phyloP scores from a whole-genome alignment of 30 jellyfish, hydroid and myxozoan species.

The Pelagia noctiluca region DNA sequence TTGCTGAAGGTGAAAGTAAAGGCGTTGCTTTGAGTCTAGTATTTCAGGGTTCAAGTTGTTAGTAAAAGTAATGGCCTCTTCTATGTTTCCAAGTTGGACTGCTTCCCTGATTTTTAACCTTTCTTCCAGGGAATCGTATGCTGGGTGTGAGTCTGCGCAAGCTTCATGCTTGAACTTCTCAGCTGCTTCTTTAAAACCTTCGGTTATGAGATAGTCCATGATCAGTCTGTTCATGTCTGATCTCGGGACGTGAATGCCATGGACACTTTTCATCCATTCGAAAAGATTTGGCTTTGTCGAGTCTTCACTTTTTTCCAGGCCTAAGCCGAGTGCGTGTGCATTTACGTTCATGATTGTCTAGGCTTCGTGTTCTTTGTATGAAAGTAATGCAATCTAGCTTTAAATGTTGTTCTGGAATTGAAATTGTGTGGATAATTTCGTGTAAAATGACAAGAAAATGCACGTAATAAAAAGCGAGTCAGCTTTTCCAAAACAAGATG shows the following conservation, averaged over 20 bases:
- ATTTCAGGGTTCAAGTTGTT: conserved; percentile 89
- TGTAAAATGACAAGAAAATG: no score
- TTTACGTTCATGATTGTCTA: conserved; percentile 44
- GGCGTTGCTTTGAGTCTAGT: conserved; percentile 79
- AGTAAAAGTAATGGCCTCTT: conserved; percentile 85
- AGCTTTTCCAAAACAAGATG: no score
- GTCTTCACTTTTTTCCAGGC: conserved; percentile 66
- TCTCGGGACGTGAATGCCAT: conserved; percentile 72
- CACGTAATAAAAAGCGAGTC: no score
- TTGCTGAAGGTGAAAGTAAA: conserved; percentile 94
- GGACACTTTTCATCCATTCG: conserved; percentile 79
- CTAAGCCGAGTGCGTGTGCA: conserved; percentile 60
- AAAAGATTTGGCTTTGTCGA: conserved; percentile 49
- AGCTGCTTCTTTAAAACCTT: conserved; percentile 99
- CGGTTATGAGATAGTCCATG: conserved; percentile 92
- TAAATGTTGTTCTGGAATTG: no score
- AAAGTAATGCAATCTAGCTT: no score
- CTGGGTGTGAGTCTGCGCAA: conserved; percentile 84
- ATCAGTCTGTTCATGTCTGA: conserved; percentile 86
- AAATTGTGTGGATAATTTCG: no score
- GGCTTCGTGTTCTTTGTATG: no score
- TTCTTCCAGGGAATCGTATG: conserved; percentile 85
- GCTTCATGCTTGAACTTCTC: conserved; percentile 93
- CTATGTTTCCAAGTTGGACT: conserved; percentile 85
- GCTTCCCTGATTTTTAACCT: conserved; percentile 90